Evolutionary conservation across 2,888 invertebrate genomes (phyloP).

Genomic region (Peribatodes rhomboidaria): DNA sequence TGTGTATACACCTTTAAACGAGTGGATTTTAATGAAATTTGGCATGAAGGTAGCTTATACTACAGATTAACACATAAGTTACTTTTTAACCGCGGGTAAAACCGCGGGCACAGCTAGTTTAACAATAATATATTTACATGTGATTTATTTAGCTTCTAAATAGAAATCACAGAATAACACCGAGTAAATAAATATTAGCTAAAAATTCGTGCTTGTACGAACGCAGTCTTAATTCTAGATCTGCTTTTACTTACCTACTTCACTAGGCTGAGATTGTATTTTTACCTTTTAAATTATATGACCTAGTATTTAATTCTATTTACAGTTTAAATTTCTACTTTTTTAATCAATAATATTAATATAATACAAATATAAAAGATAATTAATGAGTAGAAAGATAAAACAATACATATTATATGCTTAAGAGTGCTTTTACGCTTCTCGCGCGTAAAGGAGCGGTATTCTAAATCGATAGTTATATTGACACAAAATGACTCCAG

Average conservation of each 20-base stretch:
- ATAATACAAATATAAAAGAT: not conserved
- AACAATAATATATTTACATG: slow-evolving; percentile 40
- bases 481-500: too few relatives aligned
- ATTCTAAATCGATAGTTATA: too few relatives aligned
- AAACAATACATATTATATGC: too few relatives aligned
- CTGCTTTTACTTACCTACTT: slow-evolving; percentile 11
- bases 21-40: too few relatives aligned
- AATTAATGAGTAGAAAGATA: not conserved
- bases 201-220: slow-evolving; percentile 44
- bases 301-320: slow-evolving; percentile 1
- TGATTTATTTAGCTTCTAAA: slow-evolving; percentile 42
- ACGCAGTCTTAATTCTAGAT: slow-evolving; percentile 50
- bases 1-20: too few relatives aligned
- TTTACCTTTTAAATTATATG: not conserved
- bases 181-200: slow-evolving; percentile 13
- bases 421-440: too few relatives aligned
- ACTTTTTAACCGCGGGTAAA: too few relatives aligned
- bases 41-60: too few relatives aligned
- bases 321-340: slow-evolving; percentile 10
- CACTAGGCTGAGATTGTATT: slow-evolving; percentile 33
- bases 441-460: too few relatives aligned
- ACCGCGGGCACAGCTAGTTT: too few relatives aligned
- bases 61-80: too few relatives aligned
- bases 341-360: not conserved
- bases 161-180: slow-evolving; percentile 48